phyloP scores from a whole-genome alignment of 2,113 vertebrate genomes.

The Syngnathus floridae region DNA sequence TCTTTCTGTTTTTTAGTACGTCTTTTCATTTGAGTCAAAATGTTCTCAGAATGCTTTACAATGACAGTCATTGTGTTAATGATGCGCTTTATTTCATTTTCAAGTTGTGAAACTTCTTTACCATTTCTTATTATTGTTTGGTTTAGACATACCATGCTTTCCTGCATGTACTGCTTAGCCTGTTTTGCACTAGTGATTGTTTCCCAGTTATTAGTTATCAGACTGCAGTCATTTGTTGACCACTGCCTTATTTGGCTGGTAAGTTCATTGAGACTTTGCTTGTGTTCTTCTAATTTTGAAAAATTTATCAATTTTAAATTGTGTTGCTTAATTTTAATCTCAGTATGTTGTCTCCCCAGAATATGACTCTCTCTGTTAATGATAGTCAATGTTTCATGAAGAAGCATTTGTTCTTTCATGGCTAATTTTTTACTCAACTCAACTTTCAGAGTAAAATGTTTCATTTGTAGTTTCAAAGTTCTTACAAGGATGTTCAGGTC shows the following conservation, averaged over 20 bases:
- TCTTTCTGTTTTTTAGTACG: not conserved
- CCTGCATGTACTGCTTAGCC: not conserved
- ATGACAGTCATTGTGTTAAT: not conserved
- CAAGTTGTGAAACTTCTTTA: not conserved
- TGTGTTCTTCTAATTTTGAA: not conserved
- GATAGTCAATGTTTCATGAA: not conserved
- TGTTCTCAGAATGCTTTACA: not conserved
- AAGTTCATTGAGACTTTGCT: not conserved
- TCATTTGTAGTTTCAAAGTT: not conserved
- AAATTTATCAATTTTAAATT: not conserved
- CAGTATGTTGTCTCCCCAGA: not conserved
- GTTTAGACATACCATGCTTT: not conserved
- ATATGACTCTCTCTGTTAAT: not conserved
- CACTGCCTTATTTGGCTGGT: not conserved
- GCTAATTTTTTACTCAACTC: not conserved
- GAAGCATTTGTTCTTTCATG: not conserved
- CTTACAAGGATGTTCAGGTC: not conserved
- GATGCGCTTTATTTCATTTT: not conserved
- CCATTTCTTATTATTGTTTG: not conserved
- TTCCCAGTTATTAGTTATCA: not conserved
- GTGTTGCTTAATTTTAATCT: not conserved
- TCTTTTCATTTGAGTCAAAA: not conserved
- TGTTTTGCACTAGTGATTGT: not conserved
- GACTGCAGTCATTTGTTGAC: not conserved
- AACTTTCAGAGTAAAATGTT: not conserved